Conservation (phyloP, 35 echinoderm and acorn worm species). For the Ophioderma brevispina region DNA sequence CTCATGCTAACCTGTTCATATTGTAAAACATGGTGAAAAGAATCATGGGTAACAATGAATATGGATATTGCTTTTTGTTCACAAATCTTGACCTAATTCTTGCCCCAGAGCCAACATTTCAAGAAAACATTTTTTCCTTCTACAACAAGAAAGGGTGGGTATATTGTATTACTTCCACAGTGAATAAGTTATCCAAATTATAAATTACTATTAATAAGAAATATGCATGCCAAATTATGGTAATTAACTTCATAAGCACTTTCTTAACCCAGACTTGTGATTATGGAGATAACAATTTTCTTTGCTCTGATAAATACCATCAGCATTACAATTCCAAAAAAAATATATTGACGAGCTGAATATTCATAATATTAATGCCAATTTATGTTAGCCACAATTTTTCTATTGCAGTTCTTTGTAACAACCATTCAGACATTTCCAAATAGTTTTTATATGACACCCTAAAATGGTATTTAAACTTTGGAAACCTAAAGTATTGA, state of each 20-base stretch:
- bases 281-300: no score
- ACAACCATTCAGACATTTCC: background rate
- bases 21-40: no score
- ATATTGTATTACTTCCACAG: background rate
- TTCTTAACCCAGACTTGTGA: background rate
- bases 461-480: background rate
- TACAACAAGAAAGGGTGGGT: background rate
- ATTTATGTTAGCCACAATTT: background rate
- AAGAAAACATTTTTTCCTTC: background rate
- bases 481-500: no score
- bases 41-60: no score
- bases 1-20: no score
- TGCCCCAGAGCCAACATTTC: no score
- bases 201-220: background rate
- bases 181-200: constrained; percentile 10
- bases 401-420: background rate
- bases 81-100: no score
- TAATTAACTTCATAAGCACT: background rate
- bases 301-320: background rate
- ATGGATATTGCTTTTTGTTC: no score
- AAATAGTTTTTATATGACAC: background rate
- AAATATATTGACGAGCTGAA: background rate
- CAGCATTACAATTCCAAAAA: background rate
- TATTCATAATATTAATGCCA: background rate
- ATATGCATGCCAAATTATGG: background rate